Evolutionary conservation across 2,113 vertebrate genomes (phyloP).

Genomic region (Ursus arctos): DNA sequence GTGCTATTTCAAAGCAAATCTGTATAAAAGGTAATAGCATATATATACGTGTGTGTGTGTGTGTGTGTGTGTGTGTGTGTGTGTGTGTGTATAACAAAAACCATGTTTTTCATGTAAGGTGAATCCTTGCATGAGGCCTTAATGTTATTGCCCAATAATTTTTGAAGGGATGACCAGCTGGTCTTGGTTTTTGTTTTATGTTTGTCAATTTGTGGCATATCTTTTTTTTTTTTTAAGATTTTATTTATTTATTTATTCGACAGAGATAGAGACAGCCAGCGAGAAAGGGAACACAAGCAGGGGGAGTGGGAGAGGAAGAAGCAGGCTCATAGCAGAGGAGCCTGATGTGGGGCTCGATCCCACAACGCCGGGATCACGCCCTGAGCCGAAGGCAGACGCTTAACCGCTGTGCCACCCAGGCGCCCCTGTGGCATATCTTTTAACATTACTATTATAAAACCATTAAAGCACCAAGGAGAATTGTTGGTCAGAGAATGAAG

Average conservation of each 20-base stretch:
- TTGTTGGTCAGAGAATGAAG: background rate
- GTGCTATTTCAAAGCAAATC: background rate
- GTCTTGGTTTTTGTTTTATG: slow-evolving; percentile 13
- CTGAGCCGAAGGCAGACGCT: too few species aligned
- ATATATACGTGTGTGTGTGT: background rate
- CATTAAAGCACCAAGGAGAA: background rate
- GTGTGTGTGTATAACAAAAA: background rate
- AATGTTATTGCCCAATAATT: background rate
- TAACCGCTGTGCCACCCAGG: too few species aligned
- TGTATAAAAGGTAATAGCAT: background rate
- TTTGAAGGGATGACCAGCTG: slow-evolving; percentile 6
- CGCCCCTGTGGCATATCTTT: background rate
- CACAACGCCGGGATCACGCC: too few species aligned
- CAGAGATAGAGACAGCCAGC: too few species aligned
- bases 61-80: too few species aligned
- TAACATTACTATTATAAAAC: slow-evolving; percentile 6
- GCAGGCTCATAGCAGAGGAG: too few species aligned
- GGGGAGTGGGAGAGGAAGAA: too few species aligned
- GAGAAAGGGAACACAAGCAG: too few species aligned
- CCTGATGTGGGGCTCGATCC: too few species aligned
- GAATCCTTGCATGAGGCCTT: background rate
- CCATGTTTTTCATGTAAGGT: background rate
- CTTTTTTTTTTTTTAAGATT: too few species aligned
- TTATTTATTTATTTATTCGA: too few species aligned
- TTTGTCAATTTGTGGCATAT: background rate